Conservation (phyloP, 2,113 vertebrate genomes). For the Colistium nudipinnis region DNA sequence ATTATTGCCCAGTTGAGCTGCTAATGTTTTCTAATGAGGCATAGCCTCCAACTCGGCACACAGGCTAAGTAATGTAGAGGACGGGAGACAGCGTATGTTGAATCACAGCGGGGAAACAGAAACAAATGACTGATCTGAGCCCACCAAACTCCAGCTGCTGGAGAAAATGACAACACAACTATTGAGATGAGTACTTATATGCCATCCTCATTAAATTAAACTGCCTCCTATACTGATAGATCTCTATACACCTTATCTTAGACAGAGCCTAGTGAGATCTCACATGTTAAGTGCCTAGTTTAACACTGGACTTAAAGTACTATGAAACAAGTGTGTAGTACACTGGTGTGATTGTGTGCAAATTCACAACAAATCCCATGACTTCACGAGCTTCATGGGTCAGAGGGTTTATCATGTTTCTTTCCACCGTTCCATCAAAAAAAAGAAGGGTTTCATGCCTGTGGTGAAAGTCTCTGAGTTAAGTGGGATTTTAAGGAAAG, state of each 20-base stretch:
- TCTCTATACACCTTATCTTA: too few relatives aligned
- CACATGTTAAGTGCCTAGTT: constrained; percentile 1
- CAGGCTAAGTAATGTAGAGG: constrained; percentile 57
- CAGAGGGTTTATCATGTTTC: constrained; percentile 17
- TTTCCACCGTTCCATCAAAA: neutral
- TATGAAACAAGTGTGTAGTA: too few relatives aligned
- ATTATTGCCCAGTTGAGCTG: constrained; percentile 75
- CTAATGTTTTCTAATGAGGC: constrained; percentile 78
- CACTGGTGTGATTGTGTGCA: neutral
- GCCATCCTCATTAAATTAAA: neutral
- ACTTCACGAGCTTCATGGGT: constrained; percentile 7
- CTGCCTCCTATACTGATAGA: neutral
- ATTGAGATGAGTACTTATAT: neutral
- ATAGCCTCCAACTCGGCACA: constrained; percentile 68
- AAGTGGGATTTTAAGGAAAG: constrained; percentile 17
- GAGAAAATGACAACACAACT: neutral
- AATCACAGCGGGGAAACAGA: constrained; percentile 37
- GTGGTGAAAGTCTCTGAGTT: neutral
- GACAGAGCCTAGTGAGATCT: too few relatives aligned
- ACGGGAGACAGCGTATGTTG: constrained; percentile 41
- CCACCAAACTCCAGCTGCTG: constrained; percentile 4
- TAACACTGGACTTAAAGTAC: neutral
- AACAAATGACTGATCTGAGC: constrained; percentile 27
- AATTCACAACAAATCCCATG: constrained; percentile 17
- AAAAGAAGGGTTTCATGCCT: neutral